phyloP scores from a whole-genome alignment of 2,888 invertebrate species.

The Eilema caniola region DNA sequence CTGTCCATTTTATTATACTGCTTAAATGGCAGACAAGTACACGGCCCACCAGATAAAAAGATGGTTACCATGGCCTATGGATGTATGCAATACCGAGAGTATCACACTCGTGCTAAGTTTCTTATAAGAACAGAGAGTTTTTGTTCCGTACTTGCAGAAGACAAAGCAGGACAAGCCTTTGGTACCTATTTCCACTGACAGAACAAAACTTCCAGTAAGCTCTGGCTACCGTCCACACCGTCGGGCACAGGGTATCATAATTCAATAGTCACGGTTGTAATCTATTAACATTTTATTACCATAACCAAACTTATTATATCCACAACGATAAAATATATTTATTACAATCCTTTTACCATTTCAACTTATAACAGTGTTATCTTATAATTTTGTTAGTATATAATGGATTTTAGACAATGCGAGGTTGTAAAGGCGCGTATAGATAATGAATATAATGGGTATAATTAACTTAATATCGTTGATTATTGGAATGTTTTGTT shows the following conservation, averaged over 20 bases:
- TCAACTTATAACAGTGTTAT: constrained; percentile 40
- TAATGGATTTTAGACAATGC: constrained; percentile 32
- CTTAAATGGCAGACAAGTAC: no score
- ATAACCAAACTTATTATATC: not conserved
- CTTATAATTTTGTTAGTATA: constrained; percentile 33
- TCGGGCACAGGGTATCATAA: not conserved
- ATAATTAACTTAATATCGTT: constrained; percentile 15
- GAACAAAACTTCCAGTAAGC: no score
- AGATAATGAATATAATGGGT: constrained; percentile 12
- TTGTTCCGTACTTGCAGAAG: no score
- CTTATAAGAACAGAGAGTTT: no score
- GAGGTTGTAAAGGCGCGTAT: not conserved
- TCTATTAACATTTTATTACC: not conserved
- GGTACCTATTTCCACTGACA: no score
- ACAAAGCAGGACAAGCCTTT: no score
- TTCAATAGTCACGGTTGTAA: not conserved
- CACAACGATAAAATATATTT: constrained; percentile 8
- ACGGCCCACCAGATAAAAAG: no score
- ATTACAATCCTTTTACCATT: constrained; percentile 11
- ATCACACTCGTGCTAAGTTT: no score
- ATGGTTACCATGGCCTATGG: no score
- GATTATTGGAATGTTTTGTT: constrained; percentile 11
- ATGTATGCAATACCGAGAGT: no score
- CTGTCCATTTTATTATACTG: no score
- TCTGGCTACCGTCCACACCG: no score